Base-by-base conservation (phyloP, 2,113 vertebrate species). In the Promerops cafer region DNA sequence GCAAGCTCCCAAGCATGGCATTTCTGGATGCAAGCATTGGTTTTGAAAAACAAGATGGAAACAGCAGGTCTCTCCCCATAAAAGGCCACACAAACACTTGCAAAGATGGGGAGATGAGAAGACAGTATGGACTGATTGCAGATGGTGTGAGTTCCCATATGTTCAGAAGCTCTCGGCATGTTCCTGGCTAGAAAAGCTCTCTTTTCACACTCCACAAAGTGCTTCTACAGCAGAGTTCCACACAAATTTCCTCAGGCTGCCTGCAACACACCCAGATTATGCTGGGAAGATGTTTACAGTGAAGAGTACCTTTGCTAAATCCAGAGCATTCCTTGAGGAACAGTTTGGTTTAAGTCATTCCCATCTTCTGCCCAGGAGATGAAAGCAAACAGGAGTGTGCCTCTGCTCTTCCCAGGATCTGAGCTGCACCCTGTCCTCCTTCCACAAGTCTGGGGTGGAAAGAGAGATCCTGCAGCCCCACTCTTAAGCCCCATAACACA, bases 51-150 rank as follows among this genome's bases (percentile, higher is more conserved):
- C 23, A 45, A 71, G 33, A 22, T 16, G 40, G 28, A 60, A 87
- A 70, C 22, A 71, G 28, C 24, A 39, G 28, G 20, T 49, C 4
- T 75, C 24, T 74, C 30, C 27, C 23, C 24, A 49, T 33, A 42
- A 66, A 82, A 42, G 37, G 13, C 11, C 22, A 47, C 39, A 31
- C 10, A 61, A 63, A 82, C 17, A 45, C 49, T 31, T 69, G 26
- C 22, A 82, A 52, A 69, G 17, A 16, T 39, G 23, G 6, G 49
- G 21, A 69, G 18, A 69, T 40, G 8, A 56, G 27, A 84, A 81
- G n/a, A 53, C 8, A 35, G 12, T 3, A 4, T 0, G 0, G n/a
- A n/a, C n/a, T 53, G 23, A n/a, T 18, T 57, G 42, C 42, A 61
- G 30, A 45, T 52, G 33, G 47, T 45, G 7, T 42, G 21, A 27